Base-by-base conservation (phyloP, 2,888 invertebrate species). In the Harpalus rubripes region DNA sequence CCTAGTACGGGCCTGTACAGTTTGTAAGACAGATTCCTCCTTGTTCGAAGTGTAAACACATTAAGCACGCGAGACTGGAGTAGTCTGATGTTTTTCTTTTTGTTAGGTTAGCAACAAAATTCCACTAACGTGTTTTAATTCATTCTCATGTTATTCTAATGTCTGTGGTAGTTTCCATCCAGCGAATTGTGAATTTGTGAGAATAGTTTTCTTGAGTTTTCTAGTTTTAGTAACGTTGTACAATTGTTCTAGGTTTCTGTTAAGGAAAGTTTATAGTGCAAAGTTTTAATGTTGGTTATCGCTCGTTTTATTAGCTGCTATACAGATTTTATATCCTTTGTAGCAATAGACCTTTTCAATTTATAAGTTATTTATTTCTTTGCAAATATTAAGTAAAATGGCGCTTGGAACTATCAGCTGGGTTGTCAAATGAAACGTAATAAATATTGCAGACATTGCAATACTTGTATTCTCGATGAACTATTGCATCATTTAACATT, bases 91-190 rank as follows among this genome's bases (percentile, higher is more conserved):
- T 80, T 59, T 22, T 39, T 80, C 59, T 80, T 52, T 52, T 12
- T 52, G 44, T 52, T 12, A 52, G 44, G 26, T n/a, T 80, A 61
- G 18, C n/a, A 63, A 80, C 41, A 41, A 1, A 26, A 61, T 7
- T 15, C 16, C 32, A 7, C 79, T n/a, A 56, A 76, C 63, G 56
- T 32, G 16, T 82, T 72, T 68, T 68, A 82, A 82, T 82, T 82
- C 58, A 26, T 82, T 56, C 82, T 15, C 68, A 22, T 68, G 81
- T 81, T 81, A 63, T 63, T 81, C 16, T 81, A 63, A 63, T 81
- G 63, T 39, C 52, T 52, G 39, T 2, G 16, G 81, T 10, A 68
- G 68, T 39, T 68, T 68, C 15, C 16, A 52, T 52, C 44, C 18
- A 52, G 44, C 12, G 44, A 52, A 44, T 10, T 44, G 44, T 7